Evolutionary conservation across 2,113 vertebrate species (phyloP).

Genomic region (Panthera uncia): DNA sequence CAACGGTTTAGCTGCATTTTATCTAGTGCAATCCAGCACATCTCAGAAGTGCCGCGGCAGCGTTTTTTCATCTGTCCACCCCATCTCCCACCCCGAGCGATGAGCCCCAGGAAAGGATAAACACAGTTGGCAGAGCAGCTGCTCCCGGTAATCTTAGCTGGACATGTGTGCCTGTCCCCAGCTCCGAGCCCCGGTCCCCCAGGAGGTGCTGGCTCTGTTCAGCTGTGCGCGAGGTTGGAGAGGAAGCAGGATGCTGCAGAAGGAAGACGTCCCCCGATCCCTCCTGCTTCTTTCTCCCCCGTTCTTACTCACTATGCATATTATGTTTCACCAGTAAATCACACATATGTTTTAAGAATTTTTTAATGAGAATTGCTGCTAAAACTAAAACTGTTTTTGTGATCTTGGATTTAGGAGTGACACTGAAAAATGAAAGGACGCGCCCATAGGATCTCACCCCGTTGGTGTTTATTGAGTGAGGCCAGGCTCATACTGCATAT

Average conservation of each 20-base stretch:
- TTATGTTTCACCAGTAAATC: not conserved
- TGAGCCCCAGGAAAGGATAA: not conserved
- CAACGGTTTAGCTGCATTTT: not conserved
- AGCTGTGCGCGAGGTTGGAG: not conserved
- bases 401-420: not conserved
- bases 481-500: not conserved
- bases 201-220: not conserved
- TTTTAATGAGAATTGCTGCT: not conserved
- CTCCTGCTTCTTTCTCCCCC: not conserved
- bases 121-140: conserved; percentile 21
- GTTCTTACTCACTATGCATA: not conserved
- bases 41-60: not conserved
- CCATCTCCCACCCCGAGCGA: not conserved
- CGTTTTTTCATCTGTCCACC: not conserved
- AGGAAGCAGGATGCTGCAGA: not conserved
- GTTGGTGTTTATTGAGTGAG: not conserved
- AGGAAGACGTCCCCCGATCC: not conserved
- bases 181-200: not conserved
- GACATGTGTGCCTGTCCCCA: not conserved
- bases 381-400: not conserved
- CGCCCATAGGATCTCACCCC: not conserved
- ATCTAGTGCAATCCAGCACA: not conserved
- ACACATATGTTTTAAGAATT: not conserved
- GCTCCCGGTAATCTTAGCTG: not conserved
- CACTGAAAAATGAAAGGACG: not conserved